A percentile compares a stretch with the other conserved stretches of the same genome.
These are phyloP conservation scores for Neolamprologus toae DNA, from an alignment of 2,113 vertebrate genomes.

Conservation along the genomic window DNA sequence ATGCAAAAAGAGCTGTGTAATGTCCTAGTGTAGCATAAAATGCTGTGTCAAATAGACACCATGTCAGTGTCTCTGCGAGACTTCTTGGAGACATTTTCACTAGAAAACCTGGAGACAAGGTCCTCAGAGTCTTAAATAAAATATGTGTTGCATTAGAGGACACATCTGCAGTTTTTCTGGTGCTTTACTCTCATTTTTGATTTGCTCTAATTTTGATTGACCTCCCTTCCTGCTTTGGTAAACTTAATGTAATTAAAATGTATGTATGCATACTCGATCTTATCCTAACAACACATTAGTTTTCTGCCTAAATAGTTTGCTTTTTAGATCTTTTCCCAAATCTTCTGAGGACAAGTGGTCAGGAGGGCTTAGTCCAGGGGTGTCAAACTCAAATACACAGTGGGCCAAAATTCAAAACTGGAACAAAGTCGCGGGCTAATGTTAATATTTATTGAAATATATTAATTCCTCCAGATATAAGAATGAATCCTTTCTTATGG, in stretches of 20 bases:
- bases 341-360: neutral
- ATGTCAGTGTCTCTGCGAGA: neutral
- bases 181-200: neutral
- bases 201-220: neutral
- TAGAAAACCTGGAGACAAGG: neutral
- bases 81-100: neutral
- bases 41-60: neutral
- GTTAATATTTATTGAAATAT: too few species aligned
- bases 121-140: neutral
- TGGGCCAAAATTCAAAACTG: too few species aligned
- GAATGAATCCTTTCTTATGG: too few species aligned
- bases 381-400: too few species aligned
- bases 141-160: neutral
- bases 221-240: neutral
- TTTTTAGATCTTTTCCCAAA: neutral
- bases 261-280: neutral
- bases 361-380: neutral
- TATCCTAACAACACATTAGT: neutral
- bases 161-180: neutral
- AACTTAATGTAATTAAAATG: neutral
- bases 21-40: neutral
- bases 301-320: neutral
- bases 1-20: neutral
- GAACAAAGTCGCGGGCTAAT: rapidly evolving
- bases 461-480: too few species aligned